phyloP scores from a whole-genome alignment of 2,113 vertebrate genomes.

The Melospiza melodia region DNA sequence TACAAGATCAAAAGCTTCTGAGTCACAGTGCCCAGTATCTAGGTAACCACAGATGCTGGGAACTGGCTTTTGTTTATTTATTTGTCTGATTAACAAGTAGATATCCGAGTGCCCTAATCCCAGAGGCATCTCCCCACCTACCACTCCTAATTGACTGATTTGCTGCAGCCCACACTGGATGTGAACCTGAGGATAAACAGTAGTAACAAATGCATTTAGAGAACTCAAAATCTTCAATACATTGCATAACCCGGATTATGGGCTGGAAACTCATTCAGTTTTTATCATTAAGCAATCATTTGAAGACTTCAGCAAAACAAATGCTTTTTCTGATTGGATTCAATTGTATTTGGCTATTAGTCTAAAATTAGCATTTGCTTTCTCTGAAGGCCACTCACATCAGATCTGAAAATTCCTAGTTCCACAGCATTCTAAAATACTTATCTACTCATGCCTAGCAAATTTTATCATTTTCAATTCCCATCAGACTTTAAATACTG shows the following conservation, averaged over 20 bases:
- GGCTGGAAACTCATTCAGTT: not conserved
- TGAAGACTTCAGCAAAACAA: not conserved
- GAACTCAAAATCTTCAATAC: not conserved
- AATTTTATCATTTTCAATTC: not conserved
- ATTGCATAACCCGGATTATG: not conserved
- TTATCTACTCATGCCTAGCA: not conserved
- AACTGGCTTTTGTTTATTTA: slow-evolving; percentile 1
- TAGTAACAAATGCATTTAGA: not conserved
- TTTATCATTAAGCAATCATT: not conserved
- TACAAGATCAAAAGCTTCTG: slow-evolving; percentile 40
- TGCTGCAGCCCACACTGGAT: not conserved
- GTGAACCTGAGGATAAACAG: not conserved
- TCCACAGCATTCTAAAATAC: not conserved
- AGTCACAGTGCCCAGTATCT: not conserved
- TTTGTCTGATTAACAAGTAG: slow-evolving; percentile 29
- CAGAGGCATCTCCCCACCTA: not conserved
- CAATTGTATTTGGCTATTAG: not conserved
- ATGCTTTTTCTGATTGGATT: not conserved
- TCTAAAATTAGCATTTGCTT: not conserved
- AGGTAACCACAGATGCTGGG: slow-evolving; percentile 34
- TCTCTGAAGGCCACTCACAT: not conserved
- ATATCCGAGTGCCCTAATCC: not conserved
- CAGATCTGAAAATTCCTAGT: not conserved
- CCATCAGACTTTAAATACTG: not conserved
- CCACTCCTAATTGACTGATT: not conserved